phyloP scores from a whole-genome alignment of 2,797 vertebrate species.

The Gymnoscopelus braueri region DNA sequence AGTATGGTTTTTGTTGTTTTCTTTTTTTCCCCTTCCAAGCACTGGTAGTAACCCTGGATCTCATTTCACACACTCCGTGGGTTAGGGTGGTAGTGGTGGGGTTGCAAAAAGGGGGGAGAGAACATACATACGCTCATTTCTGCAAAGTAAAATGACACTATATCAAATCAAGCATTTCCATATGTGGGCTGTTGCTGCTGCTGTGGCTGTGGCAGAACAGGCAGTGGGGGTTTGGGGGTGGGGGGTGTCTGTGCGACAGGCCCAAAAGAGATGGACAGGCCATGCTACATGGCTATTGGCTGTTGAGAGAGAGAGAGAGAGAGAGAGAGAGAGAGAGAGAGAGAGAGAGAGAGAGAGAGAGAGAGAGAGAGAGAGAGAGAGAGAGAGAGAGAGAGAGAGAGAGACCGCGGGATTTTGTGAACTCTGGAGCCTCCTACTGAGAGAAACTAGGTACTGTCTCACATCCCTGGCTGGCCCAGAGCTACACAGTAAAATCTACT shows the following conservation, averaged over 20 bases:
- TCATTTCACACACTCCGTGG: constrained; percentile 92
- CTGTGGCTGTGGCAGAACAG: constrained; percentile 49
- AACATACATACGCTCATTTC: constrained; percentile 94
- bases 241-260: constrained; percentile 8
- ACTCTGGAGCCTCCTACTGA: constrained; percentile 91
- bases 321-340: constrained; percentile 17
- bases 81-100: constrained; percentile 70
- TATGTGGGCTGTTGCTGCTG: constrained; percentile 90
- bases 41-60: constrained; percentile 92
- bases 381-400: constrained; percentile 26
- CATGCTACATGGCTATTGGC: constrained; percentile 53
- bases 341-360: constrained; percentile 23
- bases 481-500: background rate
- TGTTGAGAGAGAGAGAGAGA: constrained; percentile 20
- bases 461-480: background rate
- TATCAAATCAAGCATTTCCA: constrained; percentile 99
- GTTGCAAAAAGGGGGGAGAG: constrained; percentile 48
- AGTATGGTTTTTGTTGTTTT: constrained; percentile 65
- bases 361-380: constrained; percentile 16
- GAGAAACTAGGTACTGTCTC: constrained; percentile 49
- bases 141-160: constrained; percentile 99
- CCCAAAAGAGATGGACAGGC: constrained; percentile 42
- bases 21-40: constrained; percentile 83
- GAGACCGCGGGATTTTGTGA: constrained; percentile 65
- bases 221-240: constrained; percentile 25